Conservation (phyloP, 92 coral and sea anemone species). For the Anthopleura xanthogrammica region DNA sequence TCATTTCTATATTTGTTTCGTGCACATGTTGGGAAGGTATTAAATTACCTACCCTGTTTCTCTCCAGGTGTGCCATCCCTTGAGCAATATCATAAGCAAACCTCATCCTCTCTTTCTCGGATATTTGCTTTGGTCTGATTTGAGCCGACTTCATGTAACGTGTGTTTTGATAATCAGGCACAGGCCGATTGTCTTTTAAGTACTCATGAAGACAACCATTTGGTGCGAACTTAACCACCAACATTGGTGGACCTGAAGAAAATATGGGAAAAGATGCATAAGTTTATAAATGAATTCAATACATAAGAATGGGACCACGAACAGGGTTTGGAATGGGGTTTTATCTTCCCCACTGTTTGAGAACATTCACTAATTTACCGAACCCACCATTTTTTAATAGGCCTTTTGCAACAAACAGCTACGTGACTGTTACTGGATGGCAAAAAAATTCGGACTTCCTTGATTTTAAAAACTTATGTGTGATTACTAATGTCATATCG, state of each 20-base stretch:
- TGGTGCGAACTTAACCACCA: background rate
- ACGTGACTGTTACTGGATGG: too few relatives aligned
- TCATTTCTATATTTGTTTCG: too few relatives aligned
- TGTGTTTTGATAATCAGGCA: background rate
- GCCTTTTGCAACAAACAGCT: too few relatives aligned
- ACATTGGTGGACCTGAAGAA: background rate
- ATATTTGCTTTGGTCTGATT: background rate
- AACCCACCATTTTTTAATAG: too few relatives aligned
- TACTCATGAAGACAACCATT: background rate
- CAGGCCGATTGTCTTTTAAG: background rate
- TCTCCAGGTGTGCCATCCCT: constrained; percentile 4
- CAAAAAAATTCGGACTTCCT: too few relatives aligned
- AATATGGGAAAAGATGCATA: background rate
- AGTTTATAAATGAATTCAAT: too few relatives aligned
- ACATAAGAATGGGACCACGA: background rate
- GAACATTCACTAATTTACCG: too few relatives aligned
- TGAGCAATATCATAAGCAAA: background rate
- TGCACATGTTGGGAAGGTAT: too few relatives aligned
- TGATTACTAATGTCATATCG: too few relatives aligned
- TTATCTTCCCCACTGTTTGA: too few relatives aligned
- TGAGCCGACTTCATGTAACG: background rate
- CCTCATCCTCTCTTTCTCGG: background rate
- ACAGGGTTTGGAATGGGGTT: too few relatives aligned
- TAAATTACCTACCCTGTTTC: background rate
- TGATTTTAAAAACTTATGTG: too few relatives aligned